Evolutionary conservation across 2,113 vertebrate species (phyloP), one percentile per base, ranked within the genome.

Genomic region (Castor canadensis): DNA sequence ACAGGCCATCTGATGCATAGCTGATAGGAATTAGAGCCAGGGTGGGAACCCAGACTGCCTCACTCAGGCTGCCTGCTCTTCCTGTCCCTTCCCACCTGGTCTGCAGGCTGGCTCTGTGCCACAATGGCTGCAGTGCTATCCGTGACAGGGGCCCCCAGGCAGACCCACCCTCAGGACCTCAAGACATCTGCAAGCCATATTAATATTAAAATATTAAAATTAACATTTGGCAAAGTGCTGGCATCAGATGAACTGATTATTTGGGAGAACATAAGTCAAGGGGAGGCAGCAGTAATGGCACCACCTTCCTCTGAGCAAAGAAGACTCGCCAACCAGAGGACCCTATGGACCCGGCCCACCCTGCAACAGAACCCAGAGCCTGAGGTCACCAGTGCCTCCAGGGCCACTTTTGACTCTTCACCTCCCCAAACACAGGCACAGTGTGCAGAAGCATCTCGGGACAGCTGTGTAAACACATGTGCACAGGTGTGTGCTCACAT

Each of bases 1-100:
- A 32, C 0, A 0, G n/a, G 62, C 12, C 2, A 26, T 4, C 6
- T 17, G 32, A 6, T 1, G 43, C 49, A 19, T 38, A 11, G 35
- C 26, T 13, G 30, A 52, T 3, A 9, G 45, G 58, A 45, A 38
- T 2, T 6, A 9, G 30, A 26, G 30, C n/a, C 38, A 8, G 35
- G 62, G 9, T 15, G 3, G 8, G 20, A n/a, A 28, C 28, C 43
- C 47, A n/a, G 58, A 22, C n/a, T 1, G 7, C 35, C 15, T 38
- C 20, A 8, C 13, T 26, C n/a, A 35, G 32, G 52, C 28, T 22
- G 6, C 43, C 32, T 10, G 15, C 13, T 32, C 47, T 2, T 38
- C 3, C n/a, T 9, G 2, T 6, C 54, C 15, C 17, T 1, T 35
- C 95, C n/a, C 12, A 20, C n/a, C 12, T 0, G 15, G 67, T 13